Evolutionary conservation across 2,797 vertebrate species (phyloP).

Genomic region (Psittacula derbiana): DNA sequence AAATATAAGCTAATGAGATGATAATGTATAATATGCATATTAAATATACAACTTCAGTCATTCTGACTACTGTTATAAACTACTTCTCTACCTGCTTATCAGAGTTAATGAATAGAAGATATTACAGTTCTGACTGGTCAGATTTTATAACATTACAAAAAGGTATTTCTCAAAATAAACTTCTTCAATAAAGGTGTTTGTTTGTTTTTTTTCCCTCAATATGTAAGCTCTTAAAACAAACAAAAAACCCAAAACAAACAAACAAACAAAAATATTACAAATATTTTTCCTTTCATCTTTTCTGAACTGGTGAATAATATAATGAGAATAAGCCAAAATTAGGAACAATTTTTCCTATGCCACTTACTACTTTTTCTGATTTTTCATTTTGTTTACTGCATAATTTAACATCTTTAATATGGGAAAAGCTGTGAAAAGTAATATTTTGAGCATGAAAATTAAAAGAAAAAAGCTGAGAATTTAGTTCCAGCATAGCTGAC

Average conservation of each 20-base stretch:
- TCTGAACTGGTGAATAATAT: neutral
- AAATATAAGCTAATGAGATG: neutral
- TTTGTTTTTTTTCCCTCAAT: fast-evolving
- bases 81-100: neutral
- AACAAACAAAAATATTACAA: neutral
- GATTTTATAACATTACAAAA: neutral
- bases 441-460: neutral
- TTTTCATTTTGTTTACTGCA: neutral
- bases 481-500: neutral
- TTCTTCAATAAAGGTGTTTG: neutral
- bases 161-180: neutral
- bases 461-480: neutral
- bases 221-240: neutral
- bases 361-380: neutral
- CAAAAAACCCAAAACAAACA: too few relatives aligned
- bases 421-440: neutral
- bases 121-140: neutral
- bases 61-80: neutral
- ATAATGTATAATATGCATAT: neutral
- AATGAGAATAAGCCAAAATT: neutral
- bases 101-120: neutral
- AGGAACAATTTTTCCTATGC: neutral
- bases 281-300: neutral
- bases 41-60: neutral
- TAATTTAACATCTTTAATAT: neutral